Evolutionary conservation across 2,113 vertebrate species (phyloP).

Genomic region (Gymnogyps californianus): DNA sequence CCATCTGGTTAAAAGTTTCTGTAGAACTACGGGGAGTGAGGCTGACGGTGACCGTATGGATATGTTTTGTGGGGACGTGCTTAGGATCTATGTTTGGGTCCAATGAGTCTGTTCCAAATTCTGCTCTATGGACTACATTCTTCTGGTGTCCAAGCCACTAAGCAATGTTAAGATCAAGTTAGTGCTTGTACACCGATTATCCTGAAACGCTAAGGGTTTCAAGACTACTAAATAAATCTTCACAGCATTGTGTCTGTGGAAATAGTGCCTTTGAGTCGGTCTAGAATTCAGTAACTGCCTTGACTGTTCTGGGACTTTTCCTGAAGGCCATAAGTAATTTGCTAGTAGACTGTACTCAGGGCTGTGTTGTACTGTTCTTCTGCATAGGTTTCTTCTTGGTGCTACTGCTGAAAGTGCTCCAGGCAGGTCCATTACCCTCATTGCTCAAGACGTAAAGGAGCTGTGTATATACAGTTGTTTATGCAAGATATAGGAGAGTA

Average conservation of each 20-base stretch:
- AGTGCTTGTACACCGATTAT: not conserved
- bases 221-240: not conserved
- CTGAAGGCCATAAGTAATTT: not conserved
- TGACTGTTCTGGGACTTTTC: not conserved
- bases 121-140: not conserved
- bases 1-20: not conserved
- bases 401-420: not conserved
- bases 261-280: fast-evolving
- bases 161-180: not conserved
- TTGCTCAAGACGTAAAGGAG: not conserved
- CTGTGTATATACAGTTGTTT: not conserved
- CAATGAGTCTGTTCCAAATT: not conserved
- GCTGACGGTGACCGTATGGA: fast-evolving
- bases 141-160: not conserved
- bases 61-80: not conserved
- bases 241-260: fast-evolving
- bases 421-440: not conserved
- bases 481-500: not conserved
- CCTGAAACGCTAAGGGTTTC: not conserved
- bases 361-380: not conserved
- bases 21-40: not conserved
- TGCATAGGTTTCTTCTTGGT: not conserved
- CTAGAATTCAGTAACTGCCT: not conserved
- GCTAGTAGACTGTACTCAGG: no score
- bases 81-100: not conserved